A percentile compares a stretch with the other conserved stretches of the same genome.
phyloP scores from a whole-genome alignment of 2,888 invertebrate genomes.

The Patella pellucida region DNA sequence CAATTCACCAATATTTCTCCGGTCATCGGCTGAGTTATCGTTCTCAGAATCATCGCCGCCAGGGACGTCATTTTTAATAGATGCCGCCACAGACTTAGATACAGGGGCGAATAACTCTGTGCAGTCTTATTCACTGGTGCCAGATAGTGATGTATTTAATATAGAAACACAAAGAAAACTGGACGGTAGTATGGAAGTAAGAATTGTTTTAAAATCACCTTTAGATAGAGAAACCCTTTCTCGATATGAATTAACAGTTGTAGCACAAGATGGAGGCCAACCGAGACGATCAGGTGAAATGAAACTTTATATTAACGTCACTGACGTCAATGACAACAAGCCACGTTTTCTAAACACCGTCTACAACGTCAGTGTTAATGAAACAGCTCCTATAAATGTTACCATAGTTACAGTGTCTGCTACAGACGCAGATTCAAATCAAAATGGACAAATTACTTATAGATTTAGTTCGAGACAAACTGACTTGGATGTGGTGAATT shows the following conservation, averaged over 20 bases:
- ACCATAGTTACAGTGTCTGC: background rate
- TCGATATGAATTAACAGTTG: background rate
- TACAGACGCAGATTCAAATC: background rate
- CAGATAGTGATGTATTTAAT: background rate
- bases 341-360: background rate
- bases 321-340: background rate
- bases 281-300: background rate
- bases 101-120: background rate
- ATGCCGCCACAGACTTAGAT: background rate
- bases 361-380: constrained; percentile 1
- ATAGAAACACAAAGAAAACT: background rate
- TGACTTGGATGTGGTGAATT: background rate
- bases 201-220: background rate
- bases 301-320: background rate
- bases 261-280: background rate
- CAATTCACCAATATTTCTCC: background rate
- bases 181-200: constrained; percentile 4
- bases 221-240: background rate
- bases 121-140: background rate
- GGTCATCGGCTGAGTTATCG: background rate
- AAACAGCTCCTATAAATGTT: background rate
- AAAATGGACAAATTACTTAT: background rate
- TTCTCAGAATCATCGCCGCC: background rate
- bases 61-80: background rate
- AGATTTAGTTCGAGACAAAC: constrained; percentile 1